Evolutionary conservation across 2,113 vertebrate species (phyloP), one percentile per base, ranked within the genome.

Genomic region (Strix uralensis): DNA sequence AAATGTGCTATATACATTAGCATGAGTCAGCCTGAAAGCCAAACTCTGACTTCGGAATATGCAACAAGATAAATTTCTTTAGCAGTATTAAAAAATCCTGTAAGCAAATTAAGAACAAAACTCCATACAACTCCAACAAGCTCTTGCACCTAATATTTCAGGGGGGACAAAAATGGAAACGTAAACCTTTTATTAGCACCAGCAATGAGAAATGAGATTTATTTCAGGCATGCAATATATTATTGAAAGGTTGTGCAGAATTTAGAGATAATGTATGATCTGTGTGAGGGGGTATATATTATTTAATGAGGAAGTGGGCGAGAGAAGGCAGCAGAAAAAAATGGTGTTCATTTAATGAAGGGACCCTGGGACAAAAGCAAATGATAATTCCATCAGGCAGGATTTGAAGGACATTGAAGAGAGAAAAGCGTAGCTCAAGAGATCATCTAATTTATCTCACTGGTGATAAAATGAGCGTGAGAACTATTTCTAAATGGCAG

Each of bases 401-500:
- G 25, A 95, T 77, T 51, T 71, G 71, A 91, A 96, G 66, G 72
- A 97, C 72, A 44, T 65, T 82, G 89, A 83, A 80, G 61, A 66
- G 32, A 81, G 36, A 86, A 81, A 86, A 91, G 44, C 40, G 3
- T 81, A 72, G 63, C 88, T 96, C 40, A 66, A 66, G 67, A 93
- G 47, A 88, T 89, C 29, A 86, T 91, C 66, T 91, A 78, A 92
- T 96, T 95, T 95, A 85, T 95, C 66, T 88, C 86, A 82, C 25
- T 92, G 38, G 38, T 93, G 59, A 88, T 83, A 91, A 95, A 96
- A 90, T 73, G n/a, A 91, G 42, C 81, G 73, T 3, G 12, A 89
- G 94, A 94, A 92, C n/a, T 81, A 87, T 95, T 96, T 96, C 79
- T 91, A 89, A 95, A 78, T 95, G 91, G 58, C 79, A 97, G 74